Percentiles rank a stretch among this genome's conserved stretches.
These are phyloP conservation scores for Siniperca undulata DNA, from an alignment of 2,797 vertebrate species.

Conservation along the genomic window DNA sequence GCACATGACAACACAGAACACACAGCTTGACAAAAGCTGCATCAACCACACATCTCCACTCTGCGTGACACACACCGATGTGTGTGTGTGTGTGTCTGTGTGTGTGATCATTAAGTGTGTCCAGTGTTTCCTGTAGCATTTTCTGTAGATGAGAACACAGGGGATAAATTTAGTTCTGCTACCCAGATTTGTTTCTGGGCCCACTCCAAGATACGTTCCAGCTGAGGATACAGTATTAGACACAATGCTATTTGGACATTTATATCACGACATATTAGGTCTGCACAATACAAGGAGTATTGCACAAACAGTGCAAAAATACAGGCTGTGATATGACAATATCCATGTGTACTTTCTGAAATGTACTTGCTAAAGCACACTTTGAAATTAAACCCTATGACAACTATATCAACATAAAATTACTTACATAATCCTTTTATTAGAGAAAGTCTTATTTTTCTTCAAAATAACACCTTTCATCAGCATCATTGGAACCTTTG, in stretches of 20 bases:
- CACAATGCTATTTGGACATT: neutral
- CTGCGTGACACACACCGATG: conserved; percentile 36
- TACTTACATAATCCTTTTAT: conserved; percentile 7
- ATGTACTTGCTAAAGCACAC: neutral
- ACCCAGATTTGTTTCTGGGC: conserved; percentile 34
- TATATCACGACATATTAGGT: neutral
- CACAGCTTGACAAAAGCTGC: conserved; percentile 65
- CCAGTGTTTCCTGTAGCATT: conserved; percentile 14
- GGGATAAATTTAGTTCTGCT: conserved; percentile 42
- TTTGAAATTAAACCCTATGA: neutral
- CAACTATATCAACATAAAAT: neutral
- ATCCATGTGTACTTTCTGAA: neutral
- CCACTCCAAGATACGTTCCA: conserved; percentile 26
- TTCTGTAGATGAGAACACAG: conserved; percentile 30
- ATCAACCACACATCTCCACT: conserved; percentile 45
- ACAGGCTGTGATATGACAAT: neutral
- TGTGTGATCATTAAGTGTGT: conserved; percentile 8
- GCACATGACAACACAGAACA: conserved; percentile 52
- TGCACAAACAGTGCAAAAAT: neutral
- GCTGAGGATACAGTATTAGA: conserved; percentile 12
- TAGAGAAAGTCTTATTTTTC: neutral
- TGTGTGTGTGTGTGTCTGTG: neutral
- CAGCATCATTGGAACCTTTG: neutral
- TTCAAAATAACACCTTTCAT: neutral
- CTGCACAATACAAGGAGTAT: neutral